Evolutionary conservation across 1,140 invertebrate species (phyloP), one percentile per base, ranked within the genome.

Genomic region (Anoplolepis gracilipes): DNA sequence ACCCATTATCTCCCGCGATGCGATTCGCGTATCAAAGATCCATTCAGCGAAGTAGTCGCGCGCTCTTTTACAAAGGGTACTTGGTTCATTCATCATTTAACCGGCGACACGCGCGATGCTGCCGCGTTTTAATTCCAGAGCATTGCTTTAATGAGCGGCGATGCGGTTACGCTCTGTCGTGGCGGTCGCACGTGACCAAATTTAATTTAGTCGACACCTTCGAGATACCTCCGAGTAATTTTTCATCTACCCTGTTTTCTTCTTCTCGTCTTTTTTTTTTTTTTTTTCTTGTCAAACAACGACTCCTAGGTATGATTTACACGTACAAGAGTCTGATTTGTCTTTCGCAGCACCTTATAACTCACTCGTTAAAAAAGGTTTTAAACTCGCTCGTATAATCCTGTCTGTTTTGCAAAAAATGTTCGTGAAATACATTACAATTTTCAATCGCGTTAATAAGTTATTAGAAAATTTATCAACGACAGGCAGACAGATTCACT

Each of bases 161-260:
- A 57, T 39, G 49, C 13, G 19, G 42, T 81, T 57, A 53, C 49
- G 0, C 42, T 46, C 25, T 42, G 36, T 22, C 39, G 28, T 36
- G 42, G 30, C 53, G 42, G 30, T 67, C 39, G 85, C 57, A 84
- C 87, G 85, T 89, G 87, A 90, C 79, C 73, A 33, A 70, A 89
- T 81, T 90, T 90, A 82, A 90, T 89, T 90, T 84, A 36, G 77
- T 33, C 36, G 75, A 55, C 36, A 46, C 55, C 46, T 70, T 76
- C 39, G 75, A 57, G 25, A 81, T 57, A 64, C 46, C 46, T 64
- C 65, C 61, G 53, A 69, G 55, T 75, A 25, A 88, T 88, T 62
- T 70, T 70, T 62, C 76, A 77, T 70, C 62, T 19, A 1, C 8
- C 22, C 11, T 13, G 30, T 28, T 67, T 10, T 53, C 36, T 33